Base-by-base conservation (phyloP, 2,113 vertebrate species). In the Dromas ardeola region DNA sequence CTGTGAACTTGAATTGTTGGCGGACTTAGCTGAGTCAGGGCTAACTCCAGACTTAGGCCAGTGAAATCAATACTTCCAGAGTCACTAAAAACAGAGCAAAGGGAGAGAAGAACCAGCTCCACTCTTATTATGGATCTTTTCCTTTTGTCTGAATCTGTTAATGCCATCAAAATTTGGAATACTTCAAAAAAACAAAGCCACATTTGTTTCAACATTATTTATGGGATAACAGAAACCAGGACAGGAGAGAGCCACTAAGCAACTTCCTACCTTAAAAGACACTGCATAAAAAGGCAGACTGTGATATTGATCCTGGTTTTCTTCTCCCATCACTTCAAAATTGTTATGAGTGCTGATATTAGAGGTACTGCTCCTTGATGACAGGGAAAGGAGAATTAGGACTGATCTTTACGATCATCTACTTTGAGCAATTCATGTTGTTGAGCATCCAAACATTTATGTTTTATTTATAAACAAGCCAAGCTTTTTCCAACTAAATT, bases 391-490 rank as follows among this genome's bases (percentile, higher is more conserved):
- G 10, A 77, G 34, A 77, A 73, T 69, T 36, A 55, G 18, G n/a
- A 65, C 8, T 26, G 43, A 86, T 13, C 29, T 58, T 70, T 55
- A 59, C 0, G 1, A 6, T 43, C 30, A 23, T 26, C 23, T 73
- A 19, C 21, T 67, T 88, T 14, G 32, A 71, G n/a, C 47, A 74
- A 63, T 42, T 59, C 16, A 18, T 63, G 15, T 25, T 63, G 43
- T 58, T 81, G 25, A 81, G 17, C 69, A 81, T 88, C 43, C 62
- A 78, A 90, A 91, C 1, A 49, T 77, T 80, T 74, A 34, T 56
- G 43, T 72, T 93, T 86, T 95, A 67, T 92, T 95, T 93, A 91
- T 74, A 83, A 92, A 86, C 58, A 91, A 71, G 5, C 18, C 36
- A 88, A 66, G 26, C 5, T 27, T 84, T 90, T 87, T 87, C 56